Evolutionary conservation across 2,797 vertebrate species (phyloP).

Genomic region (Danio kyathit): DNA sequence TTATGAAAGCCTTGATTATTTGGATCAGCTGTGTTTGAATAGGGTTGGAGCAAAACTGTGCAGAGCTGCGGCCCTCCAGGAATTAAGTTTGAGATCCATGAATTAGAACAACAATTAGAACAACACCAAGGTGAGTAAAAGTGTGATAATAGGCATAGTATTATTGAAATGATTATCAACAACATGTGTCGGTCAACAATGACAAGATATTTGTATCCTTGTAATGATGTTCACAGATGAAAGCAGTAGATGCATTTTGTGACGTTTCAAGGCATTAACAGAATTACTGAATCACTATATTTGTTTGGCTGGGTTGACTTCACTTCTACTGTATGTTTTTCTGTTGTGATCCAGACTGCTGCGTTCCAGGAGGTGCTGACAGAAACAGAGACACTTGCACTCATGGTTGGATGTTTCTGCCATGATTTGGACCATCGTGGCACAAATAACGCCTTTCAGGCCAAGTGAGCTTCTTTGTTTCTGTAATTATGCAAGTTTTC

Average conservation of each 20-base stretch:
- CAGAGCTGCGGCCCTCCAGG: too few relatives aligned
- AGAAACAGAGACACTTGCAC: conserved; percentile 80
- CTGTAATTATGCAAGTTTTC: not conserved
- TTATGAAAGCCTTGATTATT: too few relatives aligned
- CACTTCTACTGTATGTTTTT: conserved; percentile 14
- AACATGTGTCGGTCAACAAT: not conserved
- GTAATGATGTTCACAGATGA: not conserved
- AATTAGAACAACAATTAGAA: too few relatives aligned
- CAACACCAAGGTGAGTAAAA: too few relatives aligned
- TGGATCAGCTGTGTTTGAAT: too few relatives aligned
- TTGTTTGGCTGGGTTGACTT: not conserved
- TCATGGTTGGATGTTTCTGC: conserved; percentile 85
- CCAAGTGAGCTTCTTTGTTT: conserved; percentile 73
- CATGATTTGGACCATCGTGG: conserved; percentile 84
- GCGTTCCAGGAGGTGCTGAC: conserved; percentile 80
- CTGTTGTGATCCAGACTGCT: conserved; percentile 72
- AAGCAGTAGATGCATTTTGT: not conserved
- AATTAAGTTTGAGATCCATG: too few relatives aligned
- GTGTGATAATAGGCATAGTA: too few relatives aligned
- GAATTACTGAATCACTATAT: not conserved
- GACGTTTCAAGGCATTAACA: conserved; percentile 8
- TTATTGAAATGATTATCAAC: too few relatives aligned
- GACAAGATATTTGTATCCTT: not conserved
- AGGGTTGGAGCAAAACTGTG: too few relatives aligned
- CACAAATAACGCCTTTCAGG: conserved; percentile 86